Percentiles rank a stretch among this genome's conserved stretches.
These are phyloP conservation scores for Polylopha cassiicola DNA, from an alignment of 2,888 invertebrate species.

Conservation along the genomic window DNA sequence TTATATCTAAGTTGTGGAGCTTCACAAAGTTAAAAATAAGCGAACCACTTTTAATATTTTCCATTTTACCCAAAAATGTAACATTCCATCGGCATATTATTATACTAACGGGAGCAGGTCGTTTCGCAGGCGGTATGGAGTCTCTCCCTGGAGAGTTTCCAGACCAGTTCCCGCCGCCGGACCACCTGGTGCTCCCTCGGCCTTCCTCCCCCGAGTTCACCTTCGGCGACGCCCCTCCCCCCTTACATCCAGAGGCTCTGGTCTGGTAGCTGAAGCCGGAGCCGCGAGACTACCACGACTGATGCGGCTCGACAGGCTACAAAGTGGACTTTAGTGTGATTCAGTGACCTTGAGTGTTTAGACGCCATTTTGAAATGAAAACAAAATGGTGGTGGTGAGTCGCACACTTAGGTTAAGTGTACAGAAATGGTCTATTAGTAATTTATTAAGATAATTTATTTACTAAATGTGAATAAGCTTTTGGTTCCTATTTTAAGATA, in stretches of 20 bases:
- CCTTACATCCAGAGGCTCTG: conserved; percentile 70
- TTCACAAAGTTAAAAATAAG: no score
- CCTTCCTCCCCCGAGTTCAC: conserved; percentile 87
- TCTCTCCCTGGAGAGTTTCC: conserved; percentile 68
- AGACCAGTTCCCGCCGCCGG: conserved; percentile 79
- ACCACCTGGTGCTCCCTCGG: conserved; percentile 82
- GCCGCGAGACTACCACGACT: conserved; percentile 78
- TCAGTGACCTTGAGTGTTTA: conserved; percentile 26
- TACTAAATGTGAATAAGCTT: conserved; percentile 47
- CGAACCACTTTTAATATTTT: no score
- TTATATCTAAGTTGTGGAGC: no score
- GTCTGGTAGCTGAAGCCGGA: conserved; percentile 78
- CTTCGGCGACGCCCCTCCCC: conserved; percentile 72
- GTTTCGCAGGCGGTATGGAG: conserved; percentile 86
- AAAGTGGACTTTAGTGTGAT: conserved; percentile 61
- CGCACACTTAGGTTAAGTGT: conserved; percentile 40
- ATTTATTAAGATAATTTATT: conserved; percentile 69
- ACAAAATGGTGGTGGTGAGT: no score
- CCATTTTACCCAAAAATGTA: no score
- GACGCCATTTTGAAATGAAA: no score
- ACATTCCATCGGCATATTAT: no score
- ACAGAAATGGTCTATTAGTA: conserved; percentile 59
- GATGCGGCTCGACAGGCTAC: conserved; percentile 74
- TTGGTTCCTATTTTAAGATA: conserved; percentile 76
- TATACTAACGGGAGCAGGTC: conserved; percentile 83